Percentiles rank a stretch among this genome's conserved stretches.
Conservation (phyloP, 1,140 invertebrate species). For the Nasonia longicornis region DNA sequence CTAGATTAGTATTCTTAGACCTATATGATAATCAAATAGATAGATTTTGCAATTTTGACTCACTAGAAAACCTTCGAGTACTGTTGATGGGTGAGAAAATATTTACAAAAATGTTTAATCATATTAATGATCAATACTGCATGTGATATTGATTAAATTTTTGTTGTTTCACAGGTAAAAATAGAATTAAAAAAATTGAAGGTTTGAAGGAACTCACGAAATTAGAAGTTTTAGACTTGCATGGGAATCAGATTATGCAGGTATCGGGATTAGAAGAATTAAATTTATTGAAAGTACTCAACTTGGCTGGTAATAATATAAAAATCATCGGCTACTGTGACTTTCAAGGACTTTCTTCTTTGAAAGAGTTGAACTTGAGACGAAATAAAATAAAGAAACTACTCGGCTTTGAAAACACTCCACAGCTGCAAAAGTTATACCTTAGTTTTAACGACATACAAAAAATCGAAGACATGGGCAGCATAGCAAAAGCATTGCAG, state of each 20-base stretch:
- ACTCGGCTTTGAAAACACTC: conserved; percentile 83
- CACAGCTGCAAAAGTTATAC: conserved; percentile 85
- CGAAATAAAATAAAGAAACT: conserved; percentile 86
- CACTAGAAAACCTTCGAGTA: conserved; percentile 83
- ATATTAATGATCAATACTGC: background rate
- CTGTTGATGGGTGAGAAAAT: conserved; percentile 78
- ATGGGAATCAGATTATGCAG: conserved; percentile 87
- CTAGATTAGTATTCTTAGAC: conserved; percentile 89
- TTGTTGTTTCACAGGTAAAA: conserved; percentile 71
- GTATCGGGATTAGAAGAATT: conserved; percentile 74
- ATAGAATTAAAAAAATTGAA: conserved; percentile 78
- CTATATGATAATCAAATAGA: conserved; percentile 95
- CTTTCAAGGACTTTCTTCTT: conserved; percentile 79
- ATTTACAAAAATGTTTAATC: background rate
- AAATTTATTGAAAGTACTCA: conserved; percentile 85
- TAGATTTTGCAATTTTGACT: conserved; percentile 80
- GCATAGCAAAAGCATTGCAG: conserved; percentile 78
- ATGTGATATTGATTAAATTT: background rate
- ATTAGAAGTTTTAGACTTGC: conserved; percentile 90
- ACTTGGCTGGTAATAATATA: conserved; percentile 91
- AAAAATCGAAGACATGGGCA: conserved; percentile 85
- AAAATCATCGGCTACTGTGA: conserved; percentile 79
- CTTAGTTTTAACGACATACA: conserved; percentile 89
- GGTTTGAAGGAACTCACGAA: conserved; percentile 79
- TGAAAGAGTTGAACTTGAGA: conserved; percentile 89